These are phyloP conservation scores for Leuciscus idus DNA, from an alignment of 2,113 vertebrate genomes.

Conservation along the genomic window DNA sequence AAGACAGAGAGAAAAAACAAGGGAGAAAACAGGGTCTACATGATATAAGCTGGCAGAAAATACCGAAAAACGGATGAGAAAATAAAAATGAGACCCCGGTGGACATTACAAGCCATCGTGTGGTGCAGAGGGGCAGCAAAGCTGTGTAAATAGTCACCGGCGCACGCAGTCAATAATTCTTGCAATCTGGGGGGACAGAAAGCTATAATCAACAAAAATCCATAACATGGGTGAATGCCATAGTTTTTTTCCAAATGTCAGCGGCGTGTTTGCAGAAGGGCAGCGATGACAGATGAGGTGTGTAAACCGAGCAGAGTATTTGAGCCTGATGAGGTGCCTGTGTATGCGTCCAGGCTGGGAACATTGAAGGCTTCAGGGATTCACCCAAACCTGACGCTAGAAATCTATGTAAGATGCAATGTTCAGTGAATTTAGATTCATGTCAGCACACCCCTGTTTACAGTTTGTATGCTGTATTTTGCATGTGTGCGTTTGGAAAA, in stretches of 20 bases:
- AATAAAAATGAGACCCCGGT: conserved; percentile 27
- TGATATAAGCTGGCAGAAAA: conserved; percentile 59
- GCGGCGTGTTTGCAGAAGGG: conserved; percentile 77
- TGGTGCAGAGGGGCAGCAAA: conserved; percentile 67
- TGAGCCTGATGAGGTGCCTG: conserved; percentile 70
- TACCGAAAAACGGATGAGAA: conserved; percentile 52
- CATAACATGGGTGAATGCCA: conserved; percentile 79
- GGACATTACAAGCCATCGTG: conserved; percentile 63
- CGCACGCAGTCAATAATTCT: conserved; percentile 79
- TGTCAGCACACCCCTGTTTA: not conserved
- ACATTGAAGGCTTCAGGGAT: not conserved
- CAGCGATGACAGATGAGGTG: conserved; percentile 78
- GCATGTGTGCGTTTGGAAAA: conserved; percentile 7
- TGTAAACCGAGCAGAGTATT: conserved; percentile 52
- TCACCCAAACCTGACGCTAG: not conserved
- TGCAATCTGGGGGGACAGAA: conserved; percentile 74
- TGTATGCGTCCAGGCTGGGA: conserved; percentile 45
- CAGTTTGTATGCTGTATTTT: not conserved
- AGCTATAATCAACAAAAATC: conserved; percentile 81
- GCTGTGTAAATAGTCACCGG: conserved; percentile 78
- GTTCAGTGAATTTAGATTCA: not conserved
- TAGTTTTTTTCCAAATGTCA: conserved; percentile 81
- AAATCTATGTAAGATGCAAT: not conserved
- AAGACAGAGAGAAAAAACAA: conserved; percentile 59
- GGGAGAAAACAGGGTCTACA: conserved; percentile 14